Evolutionary conservation across 1,140 invertebrate genomes (phyloP).

Genomic region (Ceratitis capitata): DNA sequence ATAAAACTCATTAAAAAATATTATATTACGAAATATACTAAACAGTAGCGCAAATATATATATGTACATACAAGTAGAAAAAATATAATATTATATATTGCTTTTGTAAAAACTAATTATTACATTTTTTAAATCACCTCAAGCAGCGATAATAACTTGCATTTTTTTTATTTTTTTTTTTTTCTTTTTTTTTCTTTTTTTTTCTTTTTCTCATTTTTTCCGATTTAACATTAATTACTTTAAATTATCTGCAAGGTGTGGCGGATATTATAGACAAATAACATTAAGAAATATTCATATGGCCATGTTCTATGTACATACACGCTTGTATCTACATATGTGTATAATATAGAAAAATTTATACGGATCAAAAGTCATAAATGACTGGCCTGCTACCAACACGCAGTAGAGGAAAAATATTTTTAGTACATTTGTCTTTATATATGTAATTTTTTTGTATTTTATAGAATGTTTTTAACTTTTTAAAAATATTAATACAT

Average conservation of each 20-base stretch:
- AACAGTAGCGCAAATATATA: neutral
- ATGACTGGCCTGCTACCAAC: too few species aligned
- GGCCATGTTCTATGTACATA: neutral
- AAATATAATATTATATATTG: neutral
- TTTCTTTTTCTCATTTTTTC: too few species aligned
- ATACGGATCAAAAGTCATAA: too few species aligned
- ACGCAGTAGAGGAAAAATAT: too few species aligned
- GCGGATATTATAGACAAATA: neutral
- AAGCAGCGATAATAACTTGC: neutral
- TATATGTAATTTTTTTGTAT: neutral
- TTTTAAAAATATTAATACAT: neutral
- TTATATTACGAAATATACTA: neutral
- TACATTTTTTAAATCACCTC: neutral
- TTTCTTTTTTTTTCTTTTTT: too few species aligned
- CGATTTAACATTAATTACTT: constrained; percentile 17
- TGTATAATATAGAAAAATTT: too few species aligned
- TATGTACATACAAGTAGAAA: neutral
- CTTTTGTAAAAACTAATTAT: constrained; percentile 29
- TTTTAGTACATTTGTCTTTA: neutral
- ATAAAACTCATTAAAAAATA: neutral
- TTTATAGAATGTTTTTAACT: neutral
- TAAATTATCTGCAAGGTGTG: neutral
- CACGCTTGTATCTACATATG: neutral
- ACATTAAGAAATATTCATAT: too few species aligned
- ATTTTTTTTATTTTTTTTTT: too few species aligned